Base-by-base conservation (phyloP, 2,113 vertebrate genomes). In the Oncorhynchus kisutch region DNA sequence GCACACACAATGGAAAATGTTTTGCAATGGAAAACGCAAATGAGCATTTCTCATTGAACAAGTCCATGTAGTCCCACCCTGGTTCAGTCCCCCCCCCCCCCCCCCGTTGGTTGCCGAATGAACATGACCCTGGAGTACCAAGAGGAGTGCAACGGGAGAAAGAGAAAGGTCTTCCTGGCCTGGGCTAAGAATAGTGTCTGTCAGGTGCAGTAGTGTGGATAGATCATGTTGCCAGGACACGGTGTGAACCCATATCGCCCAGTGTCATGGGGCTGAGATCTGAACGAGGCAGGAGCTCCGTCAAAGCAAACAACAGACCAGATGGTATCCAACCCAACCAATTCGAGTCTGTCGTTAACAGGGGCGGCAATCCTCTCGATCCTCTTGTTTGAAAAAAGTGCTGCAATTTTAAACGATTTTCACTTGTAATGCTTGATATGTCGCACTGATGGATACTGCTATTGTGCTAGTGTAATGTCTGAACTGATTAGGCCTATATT, bases 151-250 rank as follows among this genome's bases (percentile, higher is more conserved):
- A 8, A 68, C 27, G 18, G 3, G 29, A 68, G 29, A 68, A 3
- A 24, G 60, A 45, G 22, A 73, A 31, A 48, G 51, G n/a, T 64
- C 57, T 64, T 59, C 54, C n/a, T 20, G 13, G 9, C 54, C 14
- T 20, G 13, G 9, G 18, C 71, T 73, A 81, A 77, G 54, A 80
- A 73, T 71, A 75, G 60, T 16, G 27, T 3, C 4, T 72, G 49
- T 74, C 75, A 71, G 31, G 39, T 79, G 64, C 66, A 69, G 48
- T 39, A 66, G 67, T 79, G 72, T 71, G 78, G 48, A 18, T 54
- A 54, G 51, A 59, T 75, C 49, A 25, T 39, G 72, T 75, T 80
- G 73, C 78, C 73, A 4, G 12, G 77, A 71, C 73, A 70, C 27
- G 27, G 68, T 68, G 22, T 71, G 27, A 70, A 74, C n/a, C 67